Evolutionary conservation across 2,888 invertebrate genomes (phyloP).

Genomic region (Brachyopa scutellaris): DNA sequence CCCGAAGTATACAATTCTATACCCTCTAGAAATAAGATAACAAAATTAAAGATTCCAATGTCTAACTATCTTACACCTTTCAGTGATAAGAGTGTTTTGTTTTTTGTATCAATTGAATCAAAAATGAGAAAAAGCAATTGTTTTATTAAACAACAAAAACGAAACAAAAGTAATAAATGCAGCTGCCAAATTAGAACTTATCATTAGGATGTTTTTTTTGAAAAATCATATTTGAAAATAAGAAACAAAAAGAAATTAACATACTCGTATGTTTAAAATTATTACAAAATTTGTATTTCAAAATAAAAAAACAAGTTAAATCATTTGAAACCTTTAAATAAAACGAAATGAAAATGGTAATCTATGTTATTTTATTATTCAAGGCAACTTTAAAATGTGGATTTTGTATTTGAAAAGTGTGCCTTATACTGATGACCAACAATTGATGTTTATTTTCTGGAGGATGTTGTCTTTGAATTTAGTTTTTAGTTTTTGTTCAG

Average conservation of each 20-base stretch:
- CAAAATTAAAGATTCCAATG: background rate
- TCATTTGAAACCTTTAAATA: background rate
- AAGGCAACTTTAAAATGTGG: no score
- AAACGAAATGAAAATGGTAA: no score
- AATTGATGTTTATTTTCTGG: no score
- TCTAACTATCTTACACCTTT: background rate
- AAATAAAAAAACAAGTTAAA: no score
- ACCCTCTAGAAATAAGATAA: constrained; percentile 7
- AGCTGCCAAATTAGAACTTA: constrained; percentile 33
- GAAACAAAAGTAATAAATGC: constrained; percentile 3
- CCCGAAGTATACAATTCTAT: background rate
- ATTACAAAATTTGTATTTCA: no score
- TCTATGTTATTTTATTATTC: no score
- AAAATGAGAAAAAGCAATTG: background rate
- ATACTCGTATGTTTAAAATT: no score
- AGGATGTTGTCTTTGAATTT: no score
- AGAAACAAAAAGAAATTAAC: no score
- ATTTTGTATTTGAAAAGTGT: no score
- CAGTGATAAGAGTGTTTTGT: constrained; percentile 23
- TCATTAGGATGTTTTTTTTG: background rate
- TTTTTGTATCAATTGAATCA: background rate
- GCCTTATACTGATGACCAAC: no score
- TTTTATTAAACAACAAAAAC: constrained; percentile 2
- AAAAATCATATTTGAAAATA: constrained; percentile 3
- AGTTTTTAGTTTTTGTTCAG: no score